Evolutionary conservation across 2,888 invertebrate genomes (phyloP), one percentile per base, ranked within the genome.

Genomic region (Scaptomyza caliginosa): DNA sequence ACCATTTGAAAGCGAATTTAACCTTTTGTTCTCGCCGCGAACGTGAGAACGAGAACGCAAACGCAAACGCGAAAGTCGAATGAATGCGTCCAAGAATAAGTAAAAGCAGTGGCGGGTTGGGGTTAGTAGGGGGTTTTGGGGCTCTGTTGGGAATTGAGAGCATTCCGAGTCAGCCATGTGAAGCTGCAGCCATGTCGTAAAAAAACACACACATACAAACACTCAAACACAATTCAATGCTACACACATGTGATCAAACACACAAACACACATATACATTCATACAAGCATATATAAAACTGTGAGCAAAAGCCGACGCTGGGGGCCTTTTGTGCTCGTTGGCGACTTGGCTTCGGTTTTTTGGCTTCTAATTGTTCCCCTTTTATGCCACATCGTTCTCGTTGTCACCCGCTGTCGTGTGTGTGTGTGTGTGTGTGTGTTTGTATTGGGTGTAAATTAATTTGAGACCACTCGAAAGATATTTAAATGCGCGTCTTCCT

Each of bases 1-100:
- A 89, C 89, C 89, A 89, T 84, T 89, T 88, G 88, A 89, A 89
- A 89, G 88, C 89, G 83, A 88, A 88, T 82, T 88, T 86, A 89
- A 89, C 88, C 89, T 89, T 88, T 89, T 87, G 86, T 88, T 87
- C 83, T 81, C 75, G 38, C 48, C 51, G 36, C 56, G 40, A 68
- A 54, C 42, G 70, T 50, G 74, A 62, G 39, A 63, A 48, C 43
- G 63, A 71, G 55, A 51, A 17, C 16, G 39, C 34, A 21, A 42
- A 24, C 17, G 8, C 45, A 32, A 34, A 34, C 8, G 16, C 4
- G 16, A 30, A 43, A 13, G 11, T 7, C 11, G 49, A 16, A 11
- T 45, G 45, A 45, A 19, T 45, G 45, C 28, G 19, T 45, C 21
- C 32, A 40, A 10, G 17, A 50, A 30, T 10, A 36, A 36, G 57